Evolutionary conservation across 2,113 vertebrate species (phyloP), one percentile per base, ranked within the genome.

Genomic region (Aspidoscelis tigris): DNA sequence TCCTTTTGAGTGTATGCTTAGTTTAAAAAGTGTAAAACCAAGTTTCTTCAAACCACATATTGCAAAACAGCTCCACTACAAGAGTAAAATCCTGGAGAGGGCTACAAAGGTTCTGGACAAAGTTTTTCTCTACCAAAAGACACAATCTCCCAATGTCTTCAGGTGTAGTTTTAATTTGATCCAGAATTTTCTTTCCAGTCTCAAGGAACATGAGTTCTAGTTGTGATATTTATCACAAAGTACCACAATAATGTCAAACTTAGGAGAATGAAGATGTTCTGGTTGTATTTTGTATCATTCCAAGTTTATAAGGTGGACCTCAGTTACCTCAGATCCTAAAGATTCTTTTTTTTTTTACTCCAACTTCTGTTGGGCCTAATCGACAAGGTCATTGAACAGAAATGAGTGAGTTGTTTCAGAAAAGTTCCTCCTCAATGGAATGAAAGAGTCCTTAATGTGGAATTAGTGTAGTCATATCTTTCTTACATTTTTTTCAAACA

Each of bases 141-240:
- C 43, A 7, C 41, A 70, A 43, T 20, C 33, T 21, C 18, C 11
- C 44, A 76, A 33, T 53, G 80, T 43, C 6, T 64, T 76, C 39
- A 70, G 76, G 43, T 75, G 41, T 58, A 69, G 21, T 58, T 84
- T 77, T 55, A 18, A 85, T 47, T 47, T 61, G 53, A 43, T 20
- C 8, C 33, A 43, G 16, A 53, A 55, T 68, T 76, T 4, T 8
- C 6, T 53, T 33, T 68, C 16, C 22, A 80, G 10, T 12, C 11
- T 86, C 7, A 43, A 70, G 26, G 70, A 58, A 76, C 18, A 70
- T 43, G 24, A 53, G 22, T 16, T 55, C 8, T 65, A 43, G 6
- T 6, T n/a, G 7, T 12, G 10, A 4, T 39, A 69, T 50, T 9
- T 53, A 70, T 55, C 44, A 33, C 58, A 2, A 33, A 70, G 7